A percentile compares a stretch with the other conserved stretches of the same genome.
Conservation (phyloP, 2,797 vertebrate genomes). For the Sebastes hubbsi region DNA sequence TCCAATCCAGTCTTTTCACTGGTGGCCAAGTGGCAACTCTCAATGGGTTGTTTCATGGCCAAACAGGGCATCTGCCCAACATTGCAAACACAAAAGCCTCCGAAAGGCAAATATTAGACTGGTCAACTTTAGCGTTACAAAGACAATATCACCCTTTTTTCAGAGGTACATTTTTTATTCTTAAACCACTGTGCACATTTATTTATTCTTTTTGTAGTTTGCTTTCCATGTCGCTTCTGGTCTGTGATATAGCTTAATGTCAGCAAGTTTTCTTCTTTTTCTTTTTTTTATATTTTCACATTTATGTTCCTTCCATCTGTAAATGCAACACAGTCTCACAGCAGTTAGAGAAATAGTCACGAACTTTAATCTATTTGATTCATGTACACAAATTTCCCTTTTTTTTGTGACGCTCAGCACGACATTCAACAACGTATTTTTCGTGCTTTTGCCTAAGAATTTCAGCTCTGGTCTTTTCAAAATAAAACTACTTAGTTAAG, state of each 20-base stretch:
- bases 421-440: too few species aligned
- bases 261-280: neutral
- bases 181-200: neutral
- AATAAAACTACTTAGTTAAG: too few species aligned
- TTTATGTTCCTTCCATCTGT: neutral
- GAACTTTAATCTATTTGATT: too few species aligned
- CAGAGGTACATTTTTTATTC: neutral
- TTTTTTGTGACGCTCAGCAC: too few species aligned
- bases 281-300: neutral
- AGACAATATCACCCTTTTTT: neutral
- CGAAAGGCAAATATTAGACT: constrained; percentile 69
- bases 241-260: neutral
- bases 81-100: constrained; percentile 59
- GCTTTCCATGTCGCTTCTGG: neutral
- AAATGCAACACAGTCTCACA: neutral
- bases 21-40: constrained; percentile 74
- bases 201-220: neutral
- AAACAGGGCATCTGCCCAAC: constrained; percentile 71
- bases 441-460: too few species aligned
- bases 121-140: constrained; percentile 41
- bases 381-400: too few species aligned
- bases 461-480: too few species aligned
- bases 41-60: constrained; percentile 72
- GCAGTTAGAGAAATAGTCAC: too few species aligned
- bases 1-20: constrained; percentile 75